These are phyloP conservation scores for Drosophila ficusphila DNA, from an alignment of 1,140 invertebrate genomes.

Conservation along the genomic window DNA sequence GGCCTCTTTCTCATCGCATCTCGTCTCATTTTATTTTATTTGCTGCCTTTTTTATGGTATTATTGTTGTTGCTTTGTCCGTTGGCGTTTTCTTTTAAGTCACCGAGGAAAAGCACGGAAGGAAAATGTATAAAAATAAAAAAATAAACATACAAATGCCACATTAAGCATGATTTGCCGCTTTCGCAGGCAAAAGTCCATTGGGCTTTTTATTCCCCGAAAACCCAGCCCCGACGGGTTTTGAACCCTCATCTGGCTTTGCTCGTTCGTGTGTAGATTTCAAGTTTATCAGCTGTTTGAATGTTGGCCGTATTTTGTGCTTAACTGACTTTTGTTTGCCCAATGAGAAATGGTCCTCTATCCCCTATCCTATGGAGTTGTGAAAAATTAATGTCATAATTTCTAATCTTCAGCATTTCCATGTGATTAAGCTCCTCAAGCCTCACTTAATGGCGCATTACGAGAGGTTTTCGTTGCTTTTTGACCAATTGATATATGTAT, in stretches of 20 bases:
- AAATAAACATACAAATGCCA: slow-evolving; percentile 76
- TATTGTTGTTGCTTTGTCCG: slow-evolving; percentile 56
- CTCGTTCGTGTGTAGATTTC: slow-evolving; percentile 62
- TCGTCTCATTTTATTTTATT: slow-evolving; percentile 69
- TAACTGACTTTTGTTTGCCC: slow-evolving; percentile 67
- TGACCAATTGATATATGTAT: slow-evolving; percentile 60
- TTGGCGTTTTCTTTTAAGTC: slow-evolving; percentile 70
- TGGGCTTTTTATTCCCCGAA: slow-evolving; percentile 33
- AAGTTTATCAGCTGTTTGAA: slow-evolving; percentile 72
- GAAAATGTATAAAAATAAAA: slow-evolving; percentile 48
- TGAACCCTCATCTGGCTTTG: slow-evolving; percentile 39
- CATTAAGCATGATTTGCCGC: slow-evolving; percentile 82
- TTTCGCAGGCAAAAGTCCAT: slow-evolving; percentile 64
- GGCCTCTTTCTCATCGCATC: slow-evolving; percentile 24
- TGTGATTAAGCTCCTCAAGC: slow-evolving; percentile 75
- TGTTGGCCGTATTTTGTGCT: slow-evolving; percentile 69
- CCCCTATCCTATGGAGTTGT: background rate
- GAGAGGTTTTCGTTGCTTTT: slow-evolving; percentile 38
- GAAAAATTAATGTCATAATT: slow-evolving; percentile 81
- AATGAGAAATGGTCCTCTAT: slow-evolving; percentile 27
- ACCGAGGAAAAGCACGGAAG: slow-evolving; percentile 33
- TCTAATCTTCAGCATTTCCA: slow-evolving; percentile 79
- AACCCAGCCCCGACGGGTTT: background rate
- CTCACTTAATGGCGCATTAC: slow-evolving; percentile 70
- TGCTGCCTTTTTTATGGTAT: slow-evolving; percentile 67